A percentile compares a stretch with the other conserved stretches of the same genome.
phyloP scores from a whole-genome alignment of 2,888 invertebrate genomes.

The Plebejus anna region DNA sequence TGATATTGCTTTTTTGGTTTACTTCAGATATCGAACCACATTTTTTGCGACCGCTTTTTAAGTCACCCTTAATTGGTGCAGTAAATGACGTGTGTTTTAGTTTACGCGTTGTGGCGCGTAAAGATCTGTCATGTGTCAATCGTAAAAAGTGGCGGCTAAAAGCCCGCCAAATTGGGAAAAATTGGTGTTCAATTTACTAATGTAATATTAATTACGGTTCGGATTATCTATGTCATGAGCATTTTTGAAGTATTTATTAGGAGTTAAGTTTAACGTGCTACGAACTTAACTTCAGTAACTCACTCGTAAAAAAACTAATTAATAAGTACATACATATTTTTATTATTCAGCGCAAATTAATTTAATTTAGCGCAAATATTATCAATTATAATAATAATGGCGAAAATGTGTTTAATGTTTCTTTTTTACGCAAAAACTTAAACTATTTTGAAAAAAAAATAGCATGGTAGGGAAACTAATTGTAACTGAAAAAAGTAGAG shows the following conservation, averaged over 20 bases:
- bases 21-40: conserved; percentile 62
- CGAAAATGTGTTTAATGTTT: too few species aligned
- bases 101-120: neutral
- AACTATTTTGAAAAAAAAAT: too few species aligned
- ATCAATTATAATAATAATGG: too few species aligned
- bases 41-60: conserved; percentile 66
- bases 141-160: neutral
- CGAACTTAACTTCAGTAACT: neutral
- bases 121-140: neutral
- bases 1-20: conserved; percentile 76
- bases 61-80: conserved; percentile 66
- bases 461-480: too few species aligned
- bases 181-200: neutral
- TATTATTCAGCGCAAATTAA: too few species aligned
- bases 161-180: neutral
- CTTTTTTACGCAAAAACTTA: too few species aligned
- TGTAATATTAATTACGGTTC: neutral
- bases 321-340: too few species aligned
- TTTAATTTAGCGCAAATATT: too few species aligned
- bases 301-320: too few species aligned
- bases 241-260: neutral
- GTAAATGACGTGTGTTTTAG: conserved; percentile 40
- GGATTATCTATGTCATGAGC: neutral
- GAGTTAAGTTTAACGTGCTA: too few species aligned
- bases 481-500: neutral